Conservation (phyloP, 2,113 vertebrate genomes). For the Procavia capensis region DNA sequence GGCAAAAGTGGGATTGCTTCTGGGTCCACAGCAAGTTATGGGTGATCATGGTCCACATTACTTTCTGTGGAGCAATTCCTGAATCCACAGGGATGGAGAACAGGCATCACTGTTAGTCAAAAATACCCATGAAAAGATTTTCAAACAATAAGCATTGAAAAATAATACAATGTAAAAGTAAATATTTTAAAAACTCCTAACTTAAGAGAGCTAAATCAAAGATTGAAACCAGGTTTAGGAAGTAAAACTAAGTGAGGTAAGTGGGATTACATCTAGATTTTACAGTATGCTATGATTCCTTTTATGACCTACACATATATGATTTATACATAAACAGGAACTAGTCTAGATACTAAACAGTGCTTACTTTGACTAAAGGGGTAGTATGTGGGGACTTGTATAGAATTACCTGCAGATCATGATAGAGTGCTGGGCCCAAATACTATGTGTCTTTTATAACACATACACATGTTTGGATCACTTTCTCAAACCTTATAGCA, state of each 20-base stretch:
- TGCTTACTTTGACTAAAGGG: neutral
- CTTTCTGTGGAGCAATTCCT: neutral
- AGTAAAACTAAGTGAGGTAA: neutral
- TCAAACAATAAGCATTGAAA: neutral
- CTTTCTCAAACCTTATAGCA: neutral
- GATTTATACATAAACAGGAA: neutral
- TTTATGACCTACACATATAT: neutral
- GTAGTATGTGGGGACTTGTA: neutral
- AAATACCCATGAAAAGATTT: neutral
- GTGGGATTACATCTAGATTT: neutral
- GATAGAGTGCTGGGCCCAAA: neutral
- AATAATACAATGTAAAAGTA: neutral
- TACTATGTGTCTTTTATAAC: neutral
- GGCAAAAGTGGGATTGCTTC: neutral
- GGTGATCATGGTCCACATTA: neutral
- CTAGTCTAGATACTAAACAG: neutral
- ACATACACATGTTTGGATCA: neutral
- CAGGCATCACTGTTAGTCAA: neutral
- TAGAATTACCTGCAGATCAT: neutral
- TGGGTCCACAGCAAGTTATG: fast-evolving
- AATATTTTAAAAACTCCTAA: neutral
- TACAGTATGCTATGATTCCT: neutral
- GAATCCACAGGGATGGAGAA: neutral
- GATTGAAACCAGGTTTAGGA: neutral
- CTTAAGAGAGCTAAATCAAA: neutral